Conservation (phyloP, 1,140 invertebrate species). For the Holotrichia oblita region DNA sequence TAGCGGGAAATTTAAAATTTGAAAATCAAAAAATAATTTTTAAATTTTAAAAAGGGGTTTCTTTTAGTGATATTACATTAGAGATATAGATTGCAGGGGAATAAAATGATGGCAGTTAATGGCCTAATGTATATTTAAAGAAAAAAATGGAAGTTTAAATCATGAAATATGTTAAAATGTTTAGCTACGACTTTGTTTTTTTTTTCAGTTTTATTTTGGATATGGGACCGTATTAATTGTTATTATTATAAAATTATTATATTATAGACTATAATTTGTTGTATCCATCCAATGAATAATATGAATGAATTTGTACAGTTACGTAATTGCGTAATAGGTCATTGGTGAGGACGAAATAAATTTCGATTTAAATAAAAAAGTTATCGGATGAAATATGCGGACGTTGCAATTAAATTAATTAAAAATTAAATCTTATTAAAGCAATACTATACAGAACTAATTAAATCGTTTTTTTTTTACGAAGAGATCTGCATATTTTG, state of each 20-base stretch:
- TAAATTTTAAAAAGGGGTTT: no score
- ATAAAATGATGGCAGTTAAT: background rate
- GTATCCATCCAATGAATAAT: constrained; percentile 48
- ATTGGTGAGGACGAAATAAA: constrained; percentile 43
- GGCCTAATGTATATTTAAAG: constrained; percentile 18
- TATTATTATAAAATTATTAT: constrained; percentile 15
- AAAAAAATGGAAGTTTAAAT: background rate
- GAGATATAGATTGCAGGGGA: background rate
- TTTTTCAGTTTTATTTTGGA: no score
- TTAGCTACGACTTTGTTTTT: no score
- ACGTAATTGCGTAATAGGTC: constrained; percentile 46
- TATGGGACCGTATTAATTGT: constrained; percentile 2
- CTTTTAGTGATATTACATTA: constrained; percentile 50
- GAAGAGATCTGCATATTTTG: constrained; percentile 9
- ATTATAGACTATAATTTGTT: constrained; percentile 42
- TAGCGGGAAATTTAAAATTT: constrained; percentile 39
- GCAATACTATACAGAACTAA: no score
- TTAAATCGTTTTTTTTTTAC: no score
- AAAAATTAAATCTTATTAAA: no score
- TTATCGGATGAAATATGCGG: no score
- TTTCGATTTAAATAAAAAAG: background rate
- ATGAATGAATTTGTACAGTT: constrained; percentile 42
- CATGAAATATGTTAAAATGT: no score
- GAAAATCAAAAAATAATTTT: no score
- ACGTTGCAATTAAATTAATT: no score